Evolutionary conservation across 2,113 vertebrate genomes (phyloP).

Genomic region (Recurvirostra avosetta): DNA sequence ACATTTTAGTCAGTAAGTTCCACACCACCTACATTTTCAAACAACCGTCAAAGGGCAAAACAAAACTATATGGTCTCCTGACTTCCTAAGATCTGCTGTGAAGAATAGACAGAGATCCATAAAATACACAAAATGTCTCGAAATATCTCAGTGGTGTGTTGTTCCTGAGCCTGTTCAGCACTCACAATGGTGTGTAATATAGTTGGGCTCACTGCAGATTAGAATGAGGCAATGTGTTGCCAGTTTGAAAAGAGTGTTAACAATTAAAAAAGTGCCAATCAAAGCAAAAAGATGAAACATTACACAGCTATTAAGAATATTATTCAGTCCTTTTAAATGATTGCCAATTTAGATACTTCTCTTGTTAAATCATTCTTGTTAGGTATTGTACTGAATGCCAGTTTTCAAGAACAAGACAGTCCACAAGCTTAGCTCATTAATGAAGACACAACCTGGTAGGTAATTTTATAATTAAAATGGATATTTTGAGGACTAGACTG

Average conservation of each 20-base stretch:
- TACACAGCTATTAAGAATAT: constrained; percentile 20
- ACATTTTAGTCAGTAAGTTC: background rate
- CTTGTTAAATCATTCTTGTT: constrained; percentile 3
- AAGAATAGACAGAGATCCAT: background rate
- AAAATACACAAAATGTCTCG: background rate
- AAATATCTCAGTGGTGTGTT: background rate
- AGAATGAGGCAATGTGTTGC: constrained; percentile 52
- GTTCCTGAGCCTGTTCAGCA: background rate
- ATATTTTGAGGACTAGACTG: background rate
- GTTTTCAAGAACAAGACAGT: background rate
- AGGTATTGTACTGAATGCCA: background rate
- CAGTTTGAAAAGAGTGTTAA: constrained; percentile 57
- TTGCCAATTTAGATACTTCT: constrained; percentile 46
- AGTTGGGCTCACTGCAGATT: background rate
- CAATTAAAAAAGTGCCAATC: constrained; percentile 49
- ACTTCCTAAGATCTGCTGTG: background rate
- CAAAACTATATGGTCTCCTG: background rate
- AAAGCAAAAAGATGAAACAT: constrained; percentile 49
- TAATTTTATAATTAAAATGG: constrained; percentile 13
- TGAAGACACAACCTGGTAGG: constrained; percentile 9
- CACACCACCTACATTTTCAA: background rate
- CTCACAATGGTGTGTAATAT: rapidly evolving
- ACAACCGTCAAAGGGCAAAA: background rate
- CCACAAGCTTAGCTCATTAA: constrained; percentile 9
- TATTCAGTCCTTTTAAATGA: constrained; percentile 43